phyloP scores from a whole-genome alignment of 2,797 vertebrate species.

The Semotilus atromaculatus region DNA sequence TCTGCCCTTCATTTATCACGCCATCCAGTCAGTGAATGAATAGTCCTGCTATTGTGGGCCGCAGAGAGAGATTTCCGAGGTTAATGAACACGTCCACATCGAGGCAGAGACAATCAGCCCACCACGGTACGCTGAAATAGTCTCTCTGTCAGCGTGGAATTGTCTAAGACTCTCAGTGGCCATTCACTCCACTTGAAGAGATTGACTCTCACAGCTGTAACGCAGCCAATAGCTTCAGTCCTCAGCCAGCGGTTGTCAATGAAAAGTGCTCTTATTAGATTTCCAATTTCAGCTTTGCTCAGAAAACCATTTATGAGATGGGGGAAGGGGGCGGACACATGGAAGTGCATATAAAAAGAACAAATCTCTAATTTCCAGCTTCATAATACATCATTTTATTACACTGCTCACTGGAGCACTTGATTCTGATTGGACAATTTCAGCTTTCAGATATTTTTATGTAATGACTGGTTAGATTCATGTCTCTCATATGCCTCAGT shows the following conservation, averaged over 20 bases:
- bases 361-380: conserved; percentile 26
- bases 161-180: conserved; percentile 49
- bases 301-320: conserved; percentile 23
- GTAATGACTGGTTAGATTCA: background rate
- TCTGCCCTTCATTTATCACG: conserved; percentile 21
- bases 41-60: conserved; percentile 34
- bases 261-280: conserved; percentile 53
- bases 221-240: conserved; percentile 43
- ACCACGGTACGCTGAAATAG: conserved; percentile 26
- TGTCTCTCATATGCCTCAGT: background rate
- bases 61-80: conserved; percentile 44
- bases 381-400: conserved; percentile 28
- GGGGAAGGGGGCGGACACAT: conserved; percentile 26
- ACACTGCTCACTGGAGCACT: background rate
- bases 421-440: conserved; percentile 25
- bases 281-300: conserved; percentile 49
- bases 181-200: conserved; percentile 53
- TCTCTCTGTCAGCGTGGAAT: conserved; percentile 44
- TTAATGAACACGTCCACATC: conserved; percentile 53
- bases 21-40: conserved; percentile 22
- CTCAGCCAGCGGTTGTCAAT: conserved; percentile 39
- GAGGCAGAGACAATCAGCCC: conserved; percentile 38
- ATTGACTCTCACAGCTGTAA: conserved; percentile 51
- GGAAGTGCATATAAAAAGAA: conserved; percentile 33
- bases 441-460: conserved; percentile 16